These are phyloP conservation scores for Adineta ricciae DNA, from an alignment of 2,888 invertebrate species.

Conservation along the genomic window DNA sequence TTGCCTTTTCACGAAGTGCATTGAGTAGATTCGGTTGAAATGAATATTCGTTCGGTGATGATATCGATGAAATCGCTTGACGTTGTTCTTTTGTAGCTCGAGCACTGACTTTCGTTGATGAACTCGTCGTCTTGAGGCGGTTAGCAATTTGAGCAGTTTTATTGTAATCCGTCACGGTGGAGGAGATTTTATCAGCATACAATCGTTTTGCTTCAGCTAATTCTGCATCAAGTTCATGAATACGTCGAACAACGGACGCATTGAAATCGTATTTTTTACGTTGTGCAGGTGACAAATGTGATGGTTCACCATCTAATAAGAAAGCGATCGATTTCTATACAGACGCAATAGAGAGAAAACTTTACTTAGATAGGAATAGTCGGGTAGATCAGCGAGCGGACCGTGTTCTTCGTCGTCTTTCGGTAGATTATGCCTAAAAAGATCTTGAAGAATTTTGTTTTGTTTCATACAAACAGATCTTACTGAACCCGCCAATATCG, in stretches of 20 bases:
- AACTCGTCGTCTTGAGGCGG: background rate
- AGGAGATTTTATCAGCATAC: background rate
- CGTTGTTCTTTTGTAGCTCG: background rate
- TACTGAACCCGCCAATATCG: constrained; percentile 10
- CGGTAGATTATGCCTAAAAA: background rate
- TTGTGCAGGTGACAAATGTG: background rate
- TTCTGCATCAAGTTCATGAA: background rate
- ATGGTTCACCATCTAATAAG: background rate
- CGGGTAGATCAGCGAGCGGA: background rate
- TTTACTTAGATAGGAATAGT: constrained; percentile 1
- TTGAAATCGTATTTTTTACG: background rate
- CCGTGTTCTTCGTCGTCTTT: background rate
- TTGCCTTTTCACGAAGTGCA: background rate
- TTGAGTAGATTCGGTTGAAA: background rate
- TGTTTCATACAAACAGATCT: background rate
- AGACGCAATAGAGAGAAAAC: background rate
- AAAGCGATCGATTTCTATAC: background rate
- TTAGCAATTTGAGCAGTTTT: background rate
- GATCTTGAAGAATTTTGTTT: background rate
- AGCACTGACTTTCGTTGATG: background rate
- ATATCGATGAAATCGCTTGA: background rate
- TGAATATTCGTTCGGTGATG: background rate
- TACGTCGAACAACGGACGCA: background rate
- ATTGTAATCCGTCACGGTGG: background rate
- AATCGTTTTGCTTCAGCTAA: background rate